Conservation (phyloP, 2,888 invertebrate genomes). For the Diarsia rubi region DNA sequence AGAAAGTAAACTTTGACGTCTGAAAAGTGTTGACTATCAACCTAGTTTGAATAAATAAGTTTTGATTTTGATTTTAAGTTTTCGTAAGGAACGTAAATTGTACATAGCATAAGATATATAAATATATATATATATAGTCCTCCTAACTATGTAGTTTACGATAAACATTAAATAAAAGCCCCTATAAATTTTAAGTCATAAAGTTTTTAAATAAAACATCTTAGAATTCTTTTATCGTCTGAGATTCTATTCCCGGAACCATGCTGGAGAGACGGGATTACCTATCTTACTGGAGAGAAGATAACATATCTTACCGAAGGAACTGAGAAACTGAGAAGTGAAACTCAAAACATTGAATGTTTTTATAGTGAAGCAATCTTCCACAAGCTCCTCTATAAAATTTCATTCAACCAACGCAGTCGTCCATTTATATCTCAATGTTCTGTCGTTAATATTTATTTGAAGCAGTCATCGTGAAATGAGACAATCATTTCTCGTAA, state of each 20-base stretch:
- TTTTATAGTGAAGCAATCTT: constrained; percentile 58
- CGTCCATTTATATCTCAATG: constrained; percentile 62
- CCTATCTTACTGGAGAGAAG: constrained; percentile 30
- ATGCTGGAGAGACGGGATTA: constrained; percentile 24
- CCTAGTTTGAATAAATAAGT: too few species aligned
- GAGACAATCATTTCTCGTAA: constrained; percentile 62
- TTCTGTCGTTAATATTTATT: constrained; percentile 68
- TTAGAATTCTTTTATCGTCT: constrained; percentile 1
- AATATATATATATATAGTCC: too few species aligned
- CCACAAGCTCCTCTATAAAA: constrained; percentile 54
- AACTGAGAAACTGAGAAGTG: constrained; percentile 33
- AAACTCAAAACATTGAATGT: constrained; percentile 45
- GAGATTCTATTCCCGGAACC: constrained; percentile 1
- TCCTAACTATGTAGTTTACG: background rate
- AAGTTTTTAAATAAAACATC: background rate
- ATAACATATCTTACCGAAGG: constrained; percentile 37
- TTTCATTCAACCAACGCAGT: constrained; percentile 47
- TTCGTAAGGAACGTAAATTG: background rate
- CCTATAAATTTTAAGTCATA: background rate
- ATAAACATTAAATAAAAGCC: background rate
- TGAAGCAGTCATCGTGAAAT: constrained; percentile 61
- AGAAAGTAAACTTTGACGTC: too few species aligned
- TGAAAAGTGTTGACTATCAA: too few species aligned
- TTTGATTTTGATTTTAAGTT: too few species aligned
- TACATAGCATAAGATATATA: background rate